phyloP scores from a whole-genome alignment of 2,797 vertebrate genomes.

The Argyrosomus regius region DNA sequence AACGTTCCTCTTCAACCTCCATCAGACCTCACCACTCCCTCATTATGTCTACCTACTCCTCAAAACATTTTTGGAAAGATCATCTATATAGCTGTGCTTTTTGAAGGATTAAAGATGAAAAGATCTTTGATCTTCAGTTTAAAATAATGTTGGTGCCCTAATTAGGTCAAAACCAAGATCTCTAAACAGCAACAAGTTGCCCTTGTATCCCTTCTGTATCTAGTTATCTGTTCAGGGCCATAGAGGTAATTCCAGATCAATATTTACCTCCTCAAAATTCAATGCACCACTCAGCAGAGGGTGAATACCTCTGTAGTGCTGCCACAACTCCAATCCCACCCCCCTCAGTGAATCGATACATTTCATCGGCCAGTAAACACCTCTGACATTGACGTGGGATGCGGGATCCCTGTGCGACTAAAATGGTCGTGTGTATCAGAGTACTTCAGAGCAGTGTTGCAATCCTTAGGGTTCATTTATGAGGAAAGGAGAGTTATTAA shows the following conservation, averaged over 20 bases:
- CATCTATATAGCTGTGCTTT: neutral
- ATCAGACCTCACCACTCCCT: neutral
- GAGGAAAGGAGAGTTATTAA: neutral
- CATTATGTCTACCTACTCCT: neutral
- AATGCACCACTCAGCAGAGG: constrained; percentile 7
- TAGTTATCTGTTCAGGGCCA: constrained; percentile 8
- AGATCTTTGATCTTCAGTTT: constrained; percentile 38
- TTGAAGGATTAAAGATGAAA: constrained; percentile 28
- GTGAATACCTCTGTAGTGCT: constrained; percentile 12
- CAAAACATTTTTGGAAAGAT: constrained; percentile 7
- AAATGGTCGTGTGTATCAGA: constrained; percentile 17
- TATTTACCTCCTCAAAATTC: constrained; percentile 64
- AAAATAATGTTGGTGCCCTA: constrained; percentile 27
- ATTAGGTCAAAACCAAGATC: constrained; percentile 44
- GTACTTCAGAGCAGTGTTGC: neutral
- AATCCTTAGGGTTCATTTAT: neutral
- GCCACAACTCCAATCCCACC: constrained; percentile 21
- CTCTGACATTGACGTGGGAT: constrained; percentile 29
- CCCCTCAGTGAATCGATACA: constrained; percentile 42
- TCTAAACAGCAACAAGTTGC: constrained; percentile 22
- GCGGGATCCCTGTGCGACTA: constrained; percentile 21
- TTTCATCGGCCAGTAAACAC: constrained; percentile 44
- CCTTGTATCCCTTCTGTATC: constrained; percentile 16
- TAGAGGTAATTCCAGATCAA: constrained; percentile 59
- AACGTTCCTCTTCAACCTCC: constrained; percentile 19